Evolutionary conservation across 2,888 invertebrate species (phyloP), one percentile per base, ranked within the genome.

Genomic region (Amphimallon solstitiale): DNA sequence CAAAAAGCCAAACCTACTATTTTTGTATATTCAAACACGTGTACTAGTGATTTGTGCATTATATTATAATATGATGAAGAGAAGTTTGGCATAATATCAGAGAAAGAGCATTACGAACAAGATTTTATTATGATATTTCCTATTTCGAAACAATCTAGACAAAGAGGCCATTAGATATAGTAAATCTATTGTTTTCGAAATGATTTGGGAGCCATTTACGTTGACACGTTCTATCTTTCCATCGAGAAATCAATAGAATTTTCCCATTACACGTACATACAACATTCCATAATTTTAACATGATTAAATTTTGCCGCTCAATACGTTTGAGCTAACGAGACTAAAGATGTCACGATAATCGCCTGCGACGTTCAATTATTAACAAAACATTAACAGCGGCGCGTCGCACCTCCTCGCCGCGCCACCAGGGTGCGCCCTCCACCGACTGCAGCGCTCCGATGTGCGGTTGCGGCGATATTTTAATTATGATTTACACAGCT

Each of bases 331-430:
- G 61, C 63, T 66, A 52, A 66, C 65, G 65, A 62, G 73, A 76
- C 76, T 77, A 77, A 72, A 76, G 77, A 75, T 77, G 76, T 77
- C 78, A 75, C 75, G 75, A 77, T 78, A 80, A 81, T 81, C 80
- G 77, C 75, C 75, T 71, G 75, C 77, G 80, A 81, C 80, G 76
- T 78, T 81, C 79, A 80, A 80, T 81, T 81, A 81, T 81, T 81
- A 78, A 79, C 78, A 75, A 75, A 78, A 77, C 77, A 78, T 78
- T 79, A 78, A 78, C 76, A 74, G 70, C 71, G 74, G 70, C 72
- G 71, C 75, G 68, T 51, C 74, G 73, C 73, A 71, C 70, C 76
- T 67, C 70, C 72, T 75, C 63, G 34, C 56, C 40, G 72, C 77
- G 78, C 72, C n/a, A 4, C 48, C 7, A 10, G 21, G n/a, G 2